Conservation (phyloP, 2,888 invertebrate species). For the Diachrysia chrysitis region DNA sequence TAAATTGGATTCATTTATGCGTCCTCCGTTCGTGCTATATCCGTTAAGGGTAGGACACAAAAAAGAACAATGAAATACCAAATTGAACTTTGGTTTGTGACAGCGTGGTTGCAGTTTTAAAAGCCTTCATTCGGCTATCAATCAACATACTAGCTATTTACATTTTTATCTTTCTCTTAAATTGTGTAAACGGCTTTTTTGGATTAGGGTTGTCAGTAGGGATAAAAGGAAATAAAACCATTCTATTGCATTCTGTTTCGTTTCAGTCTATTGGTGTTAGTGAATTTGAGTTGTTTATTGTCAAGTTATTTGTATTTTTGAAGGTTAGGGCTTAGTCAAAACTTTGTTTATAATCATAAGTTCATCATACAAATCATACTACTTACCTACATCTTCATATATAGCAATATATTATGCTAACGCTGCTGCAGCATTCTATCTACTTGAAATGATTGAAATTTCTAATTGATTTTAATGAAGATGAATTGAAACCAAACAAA, state of each 20-base stretch:
- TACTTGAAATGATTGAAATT: too few species aligned
- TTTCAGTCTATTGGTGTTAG: neutral
- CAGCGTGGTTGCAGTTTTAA: conserved; percentile 70
- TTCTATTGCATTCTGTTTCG: neutral
- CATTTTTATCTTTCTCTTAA: conserved; percentile 64
- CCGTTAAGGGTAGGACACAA: conserved; percentile 77
- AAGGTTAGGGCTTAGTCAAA: too few species aligned
- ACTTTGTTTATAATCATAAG: too few species aligned
- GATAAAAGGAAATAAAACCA: conserved; percentile 1
- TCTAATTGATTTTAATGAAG: too few species aligned
- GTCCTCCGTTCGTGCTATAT: conserved; percentile 67
- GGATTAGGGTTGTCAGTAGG: conserved; percentile 15
- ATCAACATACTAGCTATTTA: conserved; percentile 71
- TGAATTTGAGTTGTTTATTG: neutral
- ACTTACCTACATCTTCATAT: too few species aligned
- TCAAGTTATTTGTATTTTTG: too few species aligned
- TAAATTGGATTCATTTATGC: conserved; percentile 84
- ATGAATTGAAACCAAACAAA: too few species aligned
- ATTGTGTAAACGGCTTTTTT: conserved; percentile 49
- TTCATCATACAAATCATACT: too few species aligned
- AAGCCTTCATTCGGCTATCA: conserved; percentile 78
- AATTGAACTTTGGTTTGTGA: conserved; percentile 83
- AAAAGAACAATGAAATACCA: conserved; percentile 78
- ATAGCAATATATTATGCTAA: too few species aligned
- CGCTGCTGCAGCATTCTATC: too few species aligned